Percentiles rank a stretch among this genome's conserved stretches.
Conservation (phyloP, 2,888 invertebrate species). For the Cataglyphis cursor region DNA sequence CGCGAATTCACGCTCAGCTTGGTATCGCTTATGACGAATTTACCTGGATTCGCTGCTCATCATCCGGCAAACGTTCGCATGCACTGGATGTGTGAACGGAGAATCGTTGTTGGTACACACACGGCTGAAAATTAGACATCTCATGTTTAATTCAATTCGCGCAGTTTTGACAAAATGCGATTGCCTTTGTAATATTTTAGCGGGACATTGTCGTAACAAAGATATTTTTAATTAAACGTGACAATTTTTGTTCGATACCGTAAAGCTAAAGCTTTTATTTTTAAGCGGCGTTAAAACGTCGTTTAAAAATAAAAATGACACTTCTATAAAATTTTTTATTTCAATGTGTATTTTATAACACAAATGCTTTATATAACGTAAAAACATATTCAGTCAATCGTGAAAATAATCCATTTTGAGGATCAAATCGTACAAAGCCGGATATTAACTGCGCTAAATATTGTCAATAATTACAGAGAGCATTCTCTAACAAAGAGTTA, state of each 20-base stretch:
- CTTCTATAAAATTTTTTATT: not conserved
- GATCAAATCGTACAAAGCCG: not conserved
- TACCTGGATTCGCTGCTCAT: slow-evolving; percentile 30
- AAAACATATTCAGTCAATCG: not conserved
- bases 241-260: not conserved
- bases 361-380: not conserved
- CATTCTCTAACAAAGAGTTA: slow-evolving; percentile 37
- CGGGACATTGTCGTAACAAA: not conserved
- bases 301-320: not conserved
- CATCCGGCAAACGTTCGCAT: slow-evolving; percentile 6
- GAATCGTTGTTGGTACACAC: slow-evolving; percentile 14
- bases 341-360: not conserved
- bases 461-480: slow-evolving; percentile 41
- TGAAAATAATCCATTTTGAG: not conserved
- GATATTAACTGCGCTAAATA: slow-evolving; percentile 39
- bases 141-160: not conserved
- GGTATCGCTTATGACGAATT: slow-evolving; percentile 55
- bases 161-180: not conserved
- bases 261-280: not conserved
- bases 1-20: slow-evolving; percentile 39
- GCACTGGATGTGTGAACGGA: not conserved
- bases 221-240: slow-evolving; percentile 2
- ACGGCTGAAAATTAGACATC: not conserved
- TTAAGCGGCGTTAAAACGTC: too few relatives aligned
- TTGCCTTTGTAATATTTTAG: not conserved